A percentile compares a stretch with the other conserved stretches of the same genome.
Conservation (phyloP, 2,797 vertebrate genomes). For the Botia kubotai region DNA sequence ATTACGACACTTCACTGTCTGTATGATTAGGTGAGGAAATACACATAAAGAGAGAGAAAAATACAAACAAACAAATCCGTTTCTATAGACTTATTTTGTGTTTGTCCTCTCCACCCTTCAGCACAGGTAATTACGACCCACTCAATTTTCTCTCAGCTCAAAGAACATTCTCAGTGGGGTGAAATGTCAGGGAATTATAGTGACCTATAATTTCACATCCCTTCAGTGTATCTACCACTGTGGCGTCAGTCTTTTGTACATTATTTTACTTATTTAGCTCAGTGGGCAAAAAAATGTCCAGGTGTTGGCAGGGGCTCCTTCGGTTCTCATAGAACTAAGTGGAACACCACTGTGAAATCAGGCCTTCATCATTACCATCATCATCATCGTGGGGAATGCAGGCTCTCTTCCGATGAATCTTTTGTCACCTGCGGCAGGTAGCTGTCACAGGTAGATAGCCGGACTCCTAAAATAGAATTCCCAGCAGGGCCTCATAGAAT, state of each 20-base stretch:
- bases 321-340: background rate
- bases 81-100: background rate
- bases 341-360: background rate
- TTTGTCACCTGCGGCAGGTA: constrained; percentile 21
- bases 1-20: background rate
- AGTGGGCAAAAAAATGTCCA: background rate
- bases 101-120: background rate
- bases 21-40: background rate
- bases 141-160: background rate
- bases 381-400: background rate
- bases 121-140: background rate
- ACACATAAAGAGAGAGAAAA: background rate
- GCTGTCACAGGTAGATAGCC: constrained; percentile 18
- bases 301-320: background rate
- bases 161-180: constrained; percentile 22
- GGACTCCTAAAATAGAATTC: constrained; percentile 10
- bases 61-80: background rate
- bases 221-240: background rate
- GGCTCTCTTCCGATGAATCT: background rate
- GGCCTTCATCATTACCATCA: background rate
- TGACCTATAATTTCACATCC: constrained; percentile 24
- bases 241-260: background rate
- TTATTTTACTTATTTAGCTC: constrained; percentile 14
- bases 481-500: constrained; percentile 19
- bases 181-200: constrained; percentile 26